phyloP scores from a whole-genome alignment of 2,113 vertebrate species.

The Kryptolebias marmoratus region DNA sequence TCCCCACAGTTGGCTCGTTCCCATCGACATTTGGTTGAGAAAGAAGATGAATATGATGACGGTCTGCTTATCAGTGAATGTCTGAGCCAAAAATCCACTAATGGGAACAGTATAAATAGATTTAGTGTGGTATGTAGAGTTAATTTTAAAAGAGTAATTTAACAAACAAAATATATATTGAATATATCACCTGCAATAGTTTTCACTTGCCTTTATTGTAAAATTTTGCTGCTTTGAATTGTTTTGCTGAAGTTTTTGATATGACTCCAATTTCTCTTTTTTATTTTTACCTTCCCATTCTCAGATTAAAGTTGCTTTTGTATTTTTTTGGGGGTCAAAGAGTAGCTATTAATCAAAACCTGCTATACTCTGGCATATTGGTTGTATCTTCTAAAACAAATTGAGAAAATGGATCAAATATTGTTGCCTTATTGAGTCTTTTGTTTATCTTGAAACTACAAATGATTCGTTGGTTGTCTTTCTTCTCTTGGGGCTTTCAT shows the following conservation, averaged over 20 bases:
- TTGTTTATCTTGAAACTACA: too few relatives aligned
- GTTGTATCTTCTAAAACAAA: too few relatives aligned
- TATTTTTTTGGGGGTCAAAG: too few relatives aligned
- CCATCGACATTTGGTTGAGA: constrained; percentile 59
- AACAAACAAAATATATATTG: neutral
- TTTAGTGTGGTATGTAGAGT: constrained; percentile 2
- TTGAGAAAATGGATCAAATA: too few relatives aligned
- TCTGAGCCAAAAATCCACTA: constrained; percentile 22
- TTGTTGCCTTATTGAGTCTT: too few relatives aligned
- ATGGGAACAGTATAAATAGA: constrained; percentile 3
- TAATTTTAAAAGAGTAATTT: constrained; percentile 1
- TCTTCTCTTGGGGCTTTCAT: too few relatives aligned
- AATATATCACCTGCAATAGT: too few relatives aligned
- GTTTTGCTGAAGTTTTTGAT: neutral
- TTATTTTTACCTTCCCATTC: too few relatives aligned
- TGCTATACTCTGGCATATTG: too few relatives aligned
- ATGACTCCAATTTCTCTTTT: neutral
- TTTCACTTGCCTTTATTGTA: neutral
- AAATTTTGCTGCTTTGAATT: neutral
- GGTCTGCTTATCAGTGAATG: constrained; percentile 39
- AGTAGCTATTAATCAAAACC: too few relatives aligned
- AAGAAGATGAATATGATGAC: constrained; percentile 42
- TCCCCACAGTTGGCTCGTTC: constrained; percentile 66
- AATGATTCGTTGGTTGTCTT: too few relatives aligned
- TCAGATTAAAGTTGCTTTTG: too few relatives aligned